Evolutionary conservation across 2,888 invertebrate genomes (phyloP), one percentile per base, ranked within the genome.

Genomic region (Folsomia candida): DNA sequence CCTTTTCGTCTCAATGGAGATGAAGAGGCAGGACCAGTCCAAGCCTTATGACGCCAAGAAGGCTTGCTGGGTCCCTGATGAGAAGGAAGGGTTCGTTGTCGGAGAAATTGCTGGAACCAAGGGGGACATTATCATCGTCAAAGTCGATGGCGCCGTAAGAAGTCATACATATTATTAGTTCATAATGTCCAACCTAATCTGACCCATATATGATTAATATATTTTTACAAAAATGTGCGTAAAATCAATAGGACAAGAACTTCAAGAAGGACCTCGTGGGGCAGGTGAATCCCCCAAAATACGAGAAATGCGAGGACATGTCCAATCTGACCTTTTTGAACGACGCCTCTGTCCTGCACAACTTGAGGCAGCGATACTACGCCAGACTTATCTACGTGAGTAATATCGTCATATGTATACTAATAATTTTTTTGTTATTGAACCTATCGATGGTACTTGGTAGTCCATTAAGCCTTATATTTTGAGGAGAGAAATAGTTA

Each of bases 21-120:
- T 94, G 87, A 95, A 94, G 88, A 91, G 95, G 86, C 93, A 94
- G 88, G 97, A 97, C 86, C 96, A 97, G 87, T 93, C 94, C 87
- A 95, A 94, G 88, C 96, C 97, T 82, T 97, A 96, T 89, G 97
- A 98, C 89, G 94, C 93, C 87, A 99, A 99, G 89, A 99, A 97
- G 88, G 93, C 94, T 84, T 96, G 96, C 88, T 99, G 99, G 99
- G 92, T 99, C 81, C 97, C 97, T 82, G 93, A 94, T 85, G 94
- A 95, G 82, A 97, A 97, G 87, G 97, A 98, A 83, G 97, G 98
- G 83, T 98, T 93, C 88, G 83, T 96, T 82, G 90, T 93, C 86
- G 98, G 96, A 85, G 96, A 97, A 85, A 97, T 99, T 87, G 92
- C 91, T 87, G 94, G 94, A 85, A 97, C 97, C 87, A 97, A 97